Evolutionary conservation across 92 coral and sea anemone genomes (phyloP).

Genomic region (Bergia sp.): DNA sequence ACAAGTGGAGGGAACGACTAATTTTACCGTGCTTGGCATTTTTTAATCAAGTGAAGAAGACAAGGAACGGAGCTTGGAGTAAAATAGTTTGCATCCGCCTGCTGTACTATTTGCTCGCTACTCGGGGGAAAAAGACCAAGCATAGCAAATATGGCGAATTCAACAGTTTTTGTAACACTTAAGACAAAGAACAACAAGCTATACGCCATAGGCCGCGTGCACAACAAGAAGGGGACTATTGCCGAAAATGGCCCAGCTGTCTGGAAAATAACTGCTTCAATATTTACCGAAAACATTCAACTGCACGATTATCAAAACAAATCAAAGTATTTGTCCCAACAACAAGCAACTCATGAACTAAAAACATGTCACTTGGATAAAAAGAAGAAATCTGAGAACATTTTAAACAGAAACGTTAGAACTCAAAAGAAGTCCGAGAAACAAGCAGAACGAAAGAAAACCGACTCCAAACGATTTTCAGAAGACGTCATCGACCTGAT

Average conservation of each 20-base stretch:
- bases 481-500: slow-evolving; percentile 28
- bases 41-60: background rate
- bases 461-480: background rate
- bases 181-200: slow-evolving; percentile 6
- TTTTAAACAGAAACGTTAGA: background rate
- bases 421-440: slow-evolving; percentile 19
- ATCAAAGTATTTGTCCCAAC: background rate
- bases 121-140: background rate
- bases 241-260: background rate
- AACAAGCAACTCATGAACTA: background rate
- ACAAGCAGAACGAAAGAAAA: background rate
- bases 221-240: background rate
- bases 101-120: background rate
- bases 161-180: slow-evolving; percentile 16
- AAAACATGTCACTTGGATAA: background rate
- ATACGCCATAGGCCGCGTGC: background rate
- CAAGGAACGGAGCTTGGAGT: no score
- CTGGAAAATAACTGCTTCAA: slow-evolving; percentile 37
- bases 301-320: background rate
- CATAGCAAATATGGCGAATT: background rate
- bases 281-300: slow-evolving; percentile 2
- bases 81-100: no score
- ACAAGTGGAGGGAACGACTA: background rate
- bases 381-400: slow-evolving; percentile 8
- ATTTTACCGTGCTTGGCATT: background rate